Conservation (phyloP, 2,888 invertebrate species). For the Microdon myrmicae region DNA sequence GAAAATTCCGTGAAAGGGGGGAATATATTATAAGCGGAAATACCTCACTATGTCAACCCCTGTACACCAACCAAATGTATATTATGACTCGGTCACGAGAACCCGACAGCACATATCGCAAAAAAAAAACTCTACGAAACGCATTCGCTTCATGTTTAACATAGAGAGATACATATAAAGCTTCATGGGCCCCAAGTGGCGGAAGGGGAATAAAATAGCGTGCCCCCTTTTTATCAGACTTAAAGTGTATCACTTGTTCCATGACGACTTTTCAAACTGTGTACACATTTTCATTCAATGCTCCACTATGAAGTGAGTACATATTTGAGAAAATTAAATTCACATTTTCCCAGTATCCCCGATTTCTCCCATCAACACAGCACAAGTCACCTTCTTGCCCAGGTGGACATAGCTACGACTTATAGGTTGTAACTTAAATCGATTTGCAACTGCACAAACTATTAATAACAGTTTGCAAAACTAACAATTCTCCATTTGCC, state of each 20-base stretch:
- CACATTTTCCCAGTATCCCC: constrained; percentile 44
- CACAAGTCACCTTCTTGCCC: too few relatives aligned
- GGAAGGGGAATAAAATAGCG: constrained; percentile 5
- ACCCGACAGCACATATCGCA: constrained; percentile 25
- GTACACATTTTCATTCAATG: constrained; percentile 4
- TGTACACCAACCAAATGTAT: background rate
- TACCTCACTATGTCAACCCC: background rate
- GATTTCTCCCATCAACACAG: too few relatives aligned
- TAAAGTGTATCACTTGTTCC: constrained; percentile 45
- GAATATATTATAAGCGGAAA: constrained; percentile 14
- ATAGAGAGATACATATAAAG: constrained; percentile 23
- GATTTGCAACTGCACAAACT: constrained; percentile 48
- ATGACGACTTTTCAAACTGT: constrained; percentile 50
- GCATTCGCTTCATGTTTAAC: constrained; percentile 27
- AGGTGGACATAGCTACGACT: too few relatives aligned
- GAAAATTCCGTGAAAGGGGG: constrained; percentile 18
- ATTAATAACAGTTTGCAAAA: constrained; percentile 48
- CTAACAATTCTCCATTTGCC: constrained; percentile 20
- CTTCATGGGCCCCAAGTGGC: background rate
- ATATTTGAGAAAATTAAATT: constrained; percentile 23
- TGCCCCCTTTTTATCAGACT: constrained; percentile 9
- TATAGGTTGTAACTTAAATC: constrained; percentile 41
- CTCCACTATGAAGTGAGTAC: too few relatives aligned
- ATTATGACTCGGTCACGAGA: constrained; percentile 6
- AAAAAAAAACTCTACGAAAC: constrained; percentile 14